phyloP scores from a whole-genome alignment of 2,888 invertebrate genomes.

The Gymnocheta viridis region DNA sequence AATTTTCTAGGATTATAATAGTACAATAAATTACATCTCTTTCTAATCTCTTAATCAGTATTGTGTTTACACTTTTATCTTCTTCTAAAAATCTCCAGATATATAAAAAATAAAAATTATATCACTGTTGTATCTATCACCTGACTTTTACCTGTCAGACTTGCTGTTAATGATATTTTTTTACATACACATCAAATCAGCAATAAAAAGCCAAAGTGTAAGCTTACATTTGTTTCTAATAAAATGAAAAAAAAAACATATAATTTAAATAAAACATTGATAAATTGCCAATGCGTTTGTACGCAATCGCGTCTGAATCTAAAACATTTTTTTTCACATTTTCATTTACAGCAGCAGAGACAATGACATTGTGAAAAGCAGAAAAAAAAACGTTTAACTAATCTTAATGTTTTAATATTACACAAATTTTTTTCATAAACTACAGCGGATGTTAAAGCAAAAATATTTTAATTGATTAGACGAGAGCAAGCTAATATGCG shows the following conservation, averaged over 20 bases:
- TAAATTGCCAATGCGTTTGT: slow-evolving; percentile 58
- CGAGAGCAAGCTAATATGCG: slow-evolving; percentile 63
- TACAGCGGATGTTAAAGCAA: slow-evolving; percentile 47
- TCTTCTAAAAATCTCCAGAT: background rate
- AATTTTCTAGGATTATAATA: background rate
- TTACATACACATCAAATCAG: background rate
- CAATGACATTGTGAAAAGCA: slow-evolving; percentile 51
- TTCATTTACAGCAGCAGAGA: slow-evolving; percentile 21
- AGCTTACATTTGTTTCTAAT: background rate
- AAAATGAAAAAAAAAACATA: slow-evolving; percentile 13
- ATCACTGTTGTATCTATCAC: slow-evolving; percentile 29
- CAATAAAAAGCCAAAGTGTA: background rate
- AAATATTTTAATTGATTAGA: slow-evolving; percentile 62
- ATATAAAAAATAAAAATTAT: background rate
- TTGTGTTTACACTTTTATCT: slow-evolving; percentile 7
- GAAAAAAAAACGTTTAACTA: background rate
- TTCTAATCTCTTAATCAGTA: slow-evolving; percentile 12
- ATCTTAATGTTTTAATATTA: background rate
- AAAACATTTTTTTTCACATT: slow-evolving; percentile 1
- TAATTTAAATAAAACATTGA: slow-evolving; percentile 62
- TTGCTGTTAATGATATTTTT: slow-evolving; percentile 41
- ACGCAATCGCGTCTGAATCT: slow-evolving; percentile 43
- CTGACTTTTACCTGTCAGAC: slow-evolving; percentile 52
- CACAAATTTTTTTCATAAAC: background rate
- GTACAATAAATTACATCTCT: background rate